phyloP scores from a whole-genome alignment of 2,113 vertebrate genomes.

The Callipepla californica region DNA sequence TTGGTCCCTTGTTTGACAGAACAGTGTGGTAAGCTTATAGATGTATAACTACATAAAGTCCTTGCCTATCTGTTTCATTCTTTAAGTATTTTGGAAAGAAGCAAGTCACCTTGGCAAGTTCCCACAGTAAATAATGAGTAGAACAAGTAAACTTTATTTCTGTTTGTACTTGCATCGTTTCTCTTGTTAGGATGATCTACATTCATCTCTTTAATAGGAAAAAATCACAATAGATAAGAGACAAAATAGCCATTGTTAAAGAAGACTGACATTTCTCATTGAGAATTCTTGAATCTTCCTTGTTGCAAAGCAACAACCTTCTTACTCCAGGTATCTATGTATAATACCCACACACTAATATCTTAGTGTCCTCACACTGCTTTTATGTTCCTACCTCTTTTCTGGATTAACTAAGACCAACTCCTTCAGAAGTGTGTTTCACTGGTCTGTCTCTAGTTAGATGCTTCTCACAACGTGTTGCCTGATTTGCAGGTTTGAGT shows the following conservation, averaged over 20 bases:
- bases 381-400: not conserved
- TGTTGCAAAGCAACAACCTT: not conserved
- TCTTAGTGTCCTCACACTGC: not conserved
- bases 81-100: slow-evolving; percentile 54
- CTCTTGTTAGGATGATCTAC: not conserved
- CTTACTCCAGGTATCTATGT: not conserved
- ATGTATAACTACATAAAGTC: not conserved
- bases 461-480: not conserved
- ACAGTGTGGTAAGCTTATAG: slow-evolving; percentile 11
- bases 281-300: not conserved
- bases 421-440: not conserved
- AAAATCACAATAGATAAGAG: not conserved
- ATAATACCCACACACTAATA: not conserved
- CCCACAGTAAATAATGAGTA: not conserved
- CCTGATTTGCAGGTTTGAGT: not conserved
- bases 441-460: not conserved
- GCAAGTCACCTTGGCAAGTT: slow-evolving; percentile 41
- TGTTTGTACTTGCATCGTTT: not conserved
- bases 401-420: not conserved
- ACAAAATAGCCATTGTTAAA: not conserved
- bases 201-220: not conserved
- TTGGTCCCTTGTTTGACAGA: not conserved
- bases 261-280: not conserved
- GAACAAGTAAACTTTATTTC: slow-evolving; percentile 21
- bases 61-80: slow-evolving; percentile 40